Conservation (phyloP, 2,888 invertebrate genomes). For the Eilema caniola region DNA sequence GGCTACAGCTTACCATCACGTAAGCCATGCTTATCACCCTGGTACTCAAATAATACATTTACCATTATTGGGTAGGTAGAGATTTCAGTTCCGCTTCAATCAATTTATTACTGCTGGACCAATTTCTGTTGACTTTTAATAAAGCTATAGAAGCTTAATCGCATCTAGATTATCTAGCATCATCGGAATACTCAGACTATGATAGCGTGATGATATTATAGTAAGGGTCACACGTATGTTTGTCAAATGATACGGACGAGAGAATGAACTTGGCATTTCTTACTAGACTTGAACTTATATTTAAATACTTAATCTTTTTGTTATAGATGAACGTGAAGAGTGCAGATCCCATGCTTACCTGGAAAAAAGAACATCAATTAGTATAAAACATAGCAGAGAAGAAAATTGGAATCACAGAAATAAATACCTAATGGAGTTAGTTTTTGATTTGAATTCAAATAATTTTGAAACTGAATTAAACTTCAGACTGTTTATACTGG, state of each 20-base stretch:
- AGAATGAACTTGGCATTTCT: background rate
- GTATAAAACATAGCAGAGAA: background rate
- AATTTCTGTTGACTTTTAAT: too few relatives aligned
- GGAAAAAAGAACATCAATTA: conserved; percentile 34
- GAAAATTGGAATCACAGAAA: too few relatives aligned
- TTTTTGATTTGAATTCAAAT: too few relatives aligned
- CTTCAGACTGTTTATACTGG: too few relatives aligned
- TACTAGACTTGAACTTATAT: conserved; percentile 5
- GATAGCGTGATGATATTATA: too few relatives aligned
- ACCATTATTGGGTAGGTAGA: background rate
- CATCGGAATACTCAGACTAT: too few relatives aligned
- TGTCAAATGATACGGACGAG: background rate
- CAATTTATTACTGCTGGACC: too few relatives aligned
- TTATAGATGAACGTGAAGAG: background rate
- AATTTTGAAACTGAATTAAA: too few relatives aligned
- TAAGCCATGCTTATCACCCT: too few relatives aligned
- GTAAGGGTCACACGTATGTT: background rate
- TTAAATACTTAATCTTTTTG: conserved; percentile 14
- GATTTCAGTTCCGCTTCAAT: background rate
- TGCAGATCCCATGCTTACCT: conserved; percentile 38
- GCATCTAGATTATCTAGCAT: too few relatives aligned
- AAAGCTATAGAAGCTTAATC: too few relatives aligned
- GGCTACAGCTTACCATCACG: background rate
- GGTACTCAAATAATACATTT: too few relatives aligned
- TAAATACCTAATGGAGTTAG: background rate